phyloP scores from a whole-genome alignment of 2,113 vertebrate species.

The Pipra filicauda region DNA sequence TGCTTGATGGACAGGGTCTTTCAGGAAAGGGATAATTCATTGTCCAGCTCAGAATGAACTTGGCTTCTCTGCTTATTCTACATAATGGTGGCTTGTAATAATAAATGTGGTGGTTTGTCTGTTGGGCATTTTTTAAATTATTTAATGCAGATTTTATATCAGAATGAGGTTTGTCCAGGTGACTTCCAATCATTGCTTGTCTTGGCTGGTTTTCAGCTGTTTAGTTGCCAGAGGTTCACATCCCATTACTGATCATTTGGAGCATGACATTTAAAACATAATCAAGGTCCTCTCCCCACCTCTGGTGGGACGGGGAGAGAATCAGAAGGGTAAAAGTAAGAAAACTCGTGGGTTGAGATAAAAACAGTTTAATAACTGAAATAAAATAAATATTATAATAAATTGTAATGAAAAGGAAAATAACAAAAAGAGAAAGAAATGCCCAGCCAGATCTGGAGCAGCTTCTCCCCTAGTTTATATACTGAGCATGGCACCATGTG shows the following conservation, averaged over 20 bases:
- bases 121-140: background rate
- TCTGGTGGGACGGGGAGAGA: background rate
- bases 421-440: background rate
- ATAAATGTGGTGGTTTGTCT: background rate
- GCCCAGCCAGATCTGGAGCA: background rate
- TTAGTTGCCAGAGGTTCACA: background rate
- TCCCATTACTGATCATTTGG: background rate
- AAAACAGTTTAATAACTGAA: background rate
- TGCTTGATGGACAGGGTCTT: background rate
- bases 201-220: background rate
- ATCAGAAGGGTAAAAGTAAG: background rate
- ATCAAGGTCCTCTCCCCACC: background rate
- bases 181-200: background rate
- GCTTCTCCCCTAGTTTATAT: background rate
- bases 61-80: background rate
- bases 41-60: background rate
- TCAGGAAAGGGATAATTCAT: background rate
- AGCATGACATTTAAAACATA: background rate
- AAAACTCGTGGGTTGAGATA: background rate
- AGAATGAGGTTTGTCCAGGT: background rate
- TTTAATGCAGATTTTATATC: background rate
- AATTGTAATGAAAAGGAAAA: background rate
- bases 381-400: background rate
- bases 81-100: background rate
- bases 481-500: too few relatives aligned